phyloP scores from a whole-genome alignment of 1,140 invertebrate genomes.

The Hirudo medicinalis region DNA sequence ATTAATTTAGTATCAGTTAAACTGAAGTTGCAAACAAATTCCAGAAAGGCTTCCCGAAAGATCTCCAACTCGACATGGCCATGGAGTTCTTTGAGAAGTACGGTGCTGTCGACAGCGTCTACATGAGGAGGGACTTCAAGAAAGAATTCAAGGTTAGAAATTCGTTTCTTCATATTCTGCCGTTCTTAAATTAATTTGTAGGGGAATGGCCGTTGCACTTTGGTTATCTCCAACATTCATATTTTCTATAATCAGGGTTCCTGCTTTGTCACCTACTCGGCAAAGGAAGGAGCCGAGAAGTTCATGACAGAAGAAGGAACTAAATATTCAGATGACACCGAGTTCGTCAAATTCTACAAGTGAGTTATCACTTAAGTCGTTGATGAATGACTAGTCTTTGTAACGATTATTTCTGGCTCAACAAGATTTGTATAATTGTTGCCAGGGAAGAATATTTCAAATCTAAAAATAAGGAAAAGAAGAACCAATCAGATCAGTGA shows the following conservation, averaged over 20 bases:
- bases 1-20: no score
- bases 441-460: slow-evolving; percentile 29
- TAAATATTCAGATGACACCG: slow-evolving; percentile 53
- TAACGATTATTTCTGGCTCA: no score
- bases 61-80: slow-evolving; percentile 54
- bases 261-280: slow-evolving; percentile 68
- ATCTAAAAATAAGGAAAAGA: slow-evolving; percentile 27
- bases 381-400: no score
- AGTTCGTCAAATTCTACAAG: neutral
- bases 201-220: no score
- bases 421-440: no score
- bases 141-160: slow-evolving; percentile 33
- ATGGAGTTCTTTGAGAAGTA: slow-evolving; percentile 58
- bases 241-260: slow-evolving; percentile 64
- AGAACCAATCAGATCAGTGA: slow-evolving; percentile 24
- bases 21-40: slow-evolving; percentile 22
- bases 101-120: slow-evolving; percentile 61
- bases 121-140: slow-evolving; percentile 43
- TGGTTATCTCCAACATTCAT: slow-evolving; percentile 7
- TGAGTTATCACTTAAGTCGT: neutral
- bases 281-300: slow-evolving; percentile 54
- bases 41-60: slow-evolving; percentile 68
- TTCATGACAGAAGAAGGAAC: slow-evolving; percentile 53
- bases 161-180: neutral
- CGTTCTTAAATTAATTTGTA: no score